Evolutionary conservation across 2,797 vertebrate genomes (phyloP).

Genomic region (Ctenopoma kingsleyae): DNA sequence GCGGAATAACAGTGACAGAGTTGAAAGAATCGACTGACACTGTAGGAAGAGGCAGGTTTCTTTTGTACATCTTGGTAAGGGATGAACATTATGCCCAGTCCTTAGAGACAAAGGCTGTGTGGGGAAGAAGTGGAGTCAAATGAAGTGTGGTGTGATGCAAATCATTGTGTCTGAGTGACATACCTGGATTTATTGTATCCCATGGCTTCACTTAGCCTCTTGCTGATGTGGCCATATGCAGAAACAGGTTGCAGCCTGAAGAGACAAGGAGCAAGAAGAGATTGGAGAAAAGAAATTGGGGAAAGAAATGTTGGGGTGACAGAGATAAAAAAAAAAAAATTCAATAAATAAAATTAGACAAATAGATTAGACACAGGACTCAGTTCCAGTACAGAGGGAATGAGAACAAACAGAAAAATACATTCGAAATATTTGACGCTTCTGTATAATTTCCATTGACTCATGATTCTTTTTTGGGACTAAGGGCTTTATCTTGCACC

Average conservation of each 20-base stretch:
- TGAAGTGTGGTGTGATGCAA: conserved; percentile 10
- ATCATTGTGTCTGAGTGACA: conserved; percentile 26
- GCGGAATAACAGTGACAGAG: background rate
- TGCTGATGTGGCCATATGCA: conserved; percentile 21
- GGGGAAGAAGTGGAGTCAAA: background rate
- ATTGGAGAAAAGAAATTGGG: conserved; percentile 16
- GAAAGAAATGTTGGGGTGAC: conserved; percentile 16
- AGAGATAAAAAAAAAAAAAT: conserved; percentile 32
- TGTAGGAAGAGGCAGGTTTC: background rate
- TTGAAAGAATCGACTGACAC: background rate
- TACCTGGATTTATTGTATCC: conserved; percentile 19
- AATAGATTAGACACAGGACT: conserved; percentile 61
- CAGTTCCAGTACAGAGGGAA: conserved; percentile 18
- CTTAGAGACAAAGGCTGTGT: background rate
- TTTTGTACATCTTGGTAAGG: background rate
- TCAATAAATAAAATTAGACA: conserved; percentile 29
- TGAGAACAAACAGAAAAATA: conserved; percentile 28
- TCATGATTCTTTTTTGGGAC: conserved; percentile 50
- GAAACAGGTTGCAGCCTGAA: conserved; percentile 24
- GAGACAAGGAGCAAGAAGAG: background rate
- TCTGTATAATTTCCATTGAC: conserved; percentile 35
- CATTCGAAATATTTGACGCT: conserved; percentile 34
- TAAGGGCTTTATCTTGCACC: conserved; percentile 62
- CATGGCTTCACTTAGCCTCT: conserved; percentile 2
- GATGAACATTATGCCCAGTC: background rate